Percentiles rank a stretch among this genome's conserved stretches.
phyloP scores from a whole-genome alignment of 2,113 vertebrate genomes.

The Hoplias malabaricus region DNA sequence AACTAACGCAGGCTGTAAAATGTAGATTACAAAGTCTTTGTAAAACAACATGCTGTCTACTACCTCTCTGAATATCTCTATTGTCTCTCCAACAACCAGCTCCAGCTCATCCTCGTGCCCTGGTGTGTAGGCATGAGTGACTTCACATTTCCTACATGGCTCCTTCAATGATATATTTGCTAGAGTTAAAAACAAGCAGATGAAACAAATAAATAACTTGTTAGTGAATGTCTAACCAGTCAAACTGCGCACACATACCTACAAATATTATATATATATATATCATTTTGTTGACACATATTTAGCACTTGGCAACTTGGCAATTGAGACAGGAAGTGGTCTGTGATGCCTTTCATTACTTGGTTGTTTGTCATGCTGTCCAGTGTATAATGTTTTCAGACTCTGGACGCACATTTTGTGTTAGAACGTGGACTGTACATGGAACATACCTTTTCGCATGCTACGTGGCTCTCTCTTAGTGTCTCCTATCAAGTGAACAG shows the following conservation, averaged over 20 bases:
- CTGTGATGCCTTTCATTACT: conserved; percentile 34
- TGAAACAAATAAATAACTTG: background rate
- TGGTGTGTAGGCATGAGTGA: conserved; percentile 71
- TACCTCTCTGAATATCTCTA: conserved; percentile 84
- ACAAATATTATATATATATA: conserved; percentile 3
- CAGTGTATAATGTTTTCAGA: background rate
- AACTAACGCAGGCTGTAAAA: background rate
- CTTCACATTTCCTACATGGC: conserved; percentile 76
- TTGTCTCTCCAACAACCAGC: conserved; percentile 75
- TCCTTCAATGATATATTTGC: conserved; percentile 57
- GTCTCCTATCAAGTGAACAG: conserved; percentile 66
- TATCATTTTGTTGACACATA: background rate
- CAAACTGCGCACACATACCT: no score
- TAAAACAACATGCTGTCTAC: conserved; percentile 28
- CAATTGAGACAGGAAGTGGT: conserved; percentile 38
- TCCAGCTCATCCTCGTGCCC: conserved; percentile 77
- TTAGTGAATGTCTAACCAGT: background rate
- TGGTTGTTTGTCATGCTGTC: conserved; percentile 13
- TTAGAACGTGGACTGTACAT: background rate
- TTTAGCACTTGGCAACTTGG: background rate
- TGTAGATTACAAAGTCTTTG: background rate
- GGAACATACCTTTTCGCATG: conserved; percentile 68
- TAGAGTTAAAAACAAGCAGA: conserved; percentile 53
- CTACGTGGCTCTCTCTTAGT: conserved; percentile 71
- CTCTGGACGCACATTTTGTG: background rate